phyloP scores from a whole-genome alignment of 2,113 vertebrate species.

The Argyrosomus japonicus region DNA sequence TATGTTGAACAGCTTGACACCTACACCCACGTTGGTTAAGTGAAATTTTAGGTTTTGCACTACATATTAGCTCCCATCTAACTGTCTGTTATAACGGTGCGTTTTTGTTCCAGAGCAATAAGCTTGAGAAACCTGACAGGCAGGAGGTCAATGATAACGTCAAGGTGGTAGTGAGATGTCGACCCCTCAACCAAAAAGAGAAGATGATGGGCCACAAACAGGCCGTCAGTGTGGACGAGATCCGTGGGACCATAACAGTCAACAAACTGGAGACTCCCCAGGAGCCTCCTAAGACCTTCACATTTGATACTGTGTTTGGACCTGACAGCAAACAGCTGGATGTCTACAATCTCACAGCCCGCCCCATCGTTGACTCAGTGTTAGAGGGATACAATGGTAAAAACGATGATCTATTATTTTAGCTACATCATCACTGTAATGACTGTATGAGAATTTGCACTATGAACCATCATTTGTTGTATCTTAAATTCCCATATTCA shows the following conservation, averaged over 20 bases:
- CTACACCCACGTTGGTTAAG: no score
- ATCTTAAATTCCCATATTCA: neutral
- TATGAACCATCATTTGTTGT: neutral
- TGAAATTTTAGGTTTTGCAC: neutral
- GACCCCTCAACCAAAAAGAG: conserved; percentile 95
- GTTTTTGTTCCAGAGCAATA: conserved; percentile 84
- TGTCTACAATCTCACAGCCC: conserved; percentile 97
- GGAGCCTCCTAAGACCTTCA: conserved; percentile 97
- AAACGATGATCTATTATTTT: conserved; percentile 1
- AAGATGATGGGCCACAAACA: conserved; percentile 89
- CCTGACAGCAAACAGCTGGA: conserved; percentile 98
- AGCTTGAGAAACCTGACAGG: conserved; percentile 89
- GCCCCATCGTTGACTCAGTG: conserved; percentile 97
- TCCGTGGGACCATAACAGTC: conserved; percentile 95
- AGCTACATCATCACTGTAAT: neutral
- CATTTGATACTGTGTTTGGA: conserved; percentile 97
- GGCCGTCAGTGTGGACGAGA: conserved; percentile 94
- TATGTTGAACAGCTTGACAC: neutral
- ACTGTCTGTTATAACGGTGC: neutral
- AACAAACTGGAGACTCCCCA: conserved; percentile 92
- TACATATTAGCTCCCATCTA: neutral
- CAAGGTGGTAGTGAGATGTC: conserved; percentile 96
- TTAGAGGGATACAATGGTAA: conserved; percentile 98
- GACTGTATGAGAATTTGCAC: no score
- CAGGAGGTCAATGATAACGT: conserved; percentile 94